Evolutionary conservation across 2,113 vertebrate genomes (phyloP).

Genomic region (Motacilla alba): DNA sequence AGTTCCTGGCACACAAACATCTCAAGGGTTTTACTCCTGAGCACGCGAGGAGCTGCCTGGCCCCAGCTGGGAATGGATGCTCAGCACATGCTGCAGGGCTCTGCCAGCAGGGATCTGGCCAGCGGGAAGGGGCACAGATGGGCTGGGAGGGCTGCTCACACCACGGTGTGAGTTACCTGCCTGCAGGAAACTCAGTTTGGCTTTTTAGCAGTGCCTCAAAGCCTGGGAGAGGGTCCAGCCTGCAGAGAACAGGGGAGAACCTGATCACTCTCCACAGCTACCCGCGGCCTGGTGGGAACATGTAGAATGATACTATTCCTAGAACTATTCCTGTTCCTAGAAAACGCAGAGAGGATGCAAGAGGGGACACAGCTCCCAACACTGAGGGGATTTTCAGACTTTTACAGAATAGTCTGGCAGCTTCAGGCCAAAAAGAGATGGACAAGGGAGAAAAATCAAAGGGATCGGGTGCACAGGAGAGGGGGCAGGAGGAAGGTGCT

Average conservation of each 20-base stretch:
- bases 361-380: not conserved
- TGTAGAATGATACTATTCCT: fast-evolving
- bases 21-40: not conserved
- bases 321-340: not conserved
- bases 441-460: not conserved
- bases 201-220: not conserved
- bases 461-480: fast-evolving
- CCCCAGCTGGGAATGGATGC: not conserved
- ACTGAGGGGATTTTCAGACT: not conserved
- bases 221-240: not conserved
- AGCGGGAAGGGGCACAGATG: fast-evolving
- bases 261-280: not conserved
- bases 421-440: not conserved
- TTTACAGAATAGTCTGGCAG: not conserved
- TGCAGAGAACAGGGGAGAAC: not conserved
- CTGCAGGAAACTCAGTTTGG: not conserved
- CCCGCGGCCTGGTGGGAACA: not conserved
- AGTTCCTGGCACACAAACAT: not conserved
- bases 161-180: not conserved
- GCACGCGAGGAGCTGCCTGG: not conserved
- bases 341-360: not conserved
- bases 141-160: not conserved
- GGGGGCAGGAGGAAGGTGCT: not conserved
- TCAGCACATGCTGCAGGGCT: not conserved
- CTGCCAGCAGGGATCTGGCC: fast-evolving